phyloP scores from a whole-genome alignment of 2,888 invertebrate species.

The Drosophila cyrtoloma region DNA sequence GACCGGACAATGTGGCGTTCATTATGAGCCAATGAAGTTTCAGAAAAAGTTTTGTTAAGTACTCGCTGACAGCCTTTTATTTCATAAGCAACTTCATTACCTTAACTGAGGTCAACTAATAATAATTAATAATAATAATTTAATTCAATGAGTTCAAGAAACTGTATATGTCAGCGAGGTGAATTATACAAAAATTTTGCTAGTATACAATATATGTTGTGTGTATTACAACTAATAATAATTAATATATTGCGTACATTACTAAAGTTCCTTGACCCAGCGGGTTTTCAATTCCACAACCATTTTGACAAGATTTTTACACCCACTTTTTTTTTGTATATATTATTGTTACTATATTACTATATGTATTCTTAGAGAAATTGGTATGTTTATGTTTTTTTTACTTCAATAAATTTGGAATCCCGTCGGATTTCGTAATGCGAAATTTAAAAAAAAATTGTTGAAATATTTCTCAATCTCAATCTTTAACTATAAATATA shows the following conservation, averaged over 20 bases:
- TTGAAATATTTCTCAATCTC: not conserved
- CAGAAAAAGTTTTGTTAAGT: conserved; percentile 39
- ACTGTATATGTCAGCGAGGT: not conserved
- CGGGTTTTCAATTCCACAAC: not conserved
- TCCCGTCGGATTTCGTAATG: not conserved
- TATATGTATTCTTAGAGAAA: not conserved
- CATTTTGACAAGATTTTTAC: not conserved
- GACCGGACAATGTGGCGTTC: conserved; percentile 12
- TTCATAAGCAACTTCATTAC: conserved; percentile 42
- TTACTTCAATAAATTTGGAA: not conserved
- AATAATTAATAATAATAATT: conserved; percentile 12
- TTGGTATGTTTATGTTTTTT: too few relatives aligned
- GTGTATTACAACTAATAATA: not conserved
- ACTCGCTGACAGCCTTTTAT: conserved; percentile 18
- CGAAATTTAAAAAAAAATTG: not conserved
- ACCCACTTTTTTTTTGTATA: not conserved
- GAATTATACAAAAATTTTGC: not conserved
- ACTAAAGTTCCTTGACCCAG: not conserved
- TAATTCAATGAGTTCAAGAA: conserved; percentile 11
- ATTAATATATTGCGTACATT: not conserved
- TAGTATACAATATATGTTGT: not conserved
- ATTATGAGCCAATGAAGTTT: conserved; percentile 19
- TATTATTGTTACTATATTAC: not conserved
- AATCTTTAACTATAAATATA: not conserved
- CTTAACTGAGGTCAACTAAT: conserved; percentile 22